Evolutionary conservation across 2,113 vertebrate genomes (phyloP).

Genomic region (Jacana jacana): DNA sequence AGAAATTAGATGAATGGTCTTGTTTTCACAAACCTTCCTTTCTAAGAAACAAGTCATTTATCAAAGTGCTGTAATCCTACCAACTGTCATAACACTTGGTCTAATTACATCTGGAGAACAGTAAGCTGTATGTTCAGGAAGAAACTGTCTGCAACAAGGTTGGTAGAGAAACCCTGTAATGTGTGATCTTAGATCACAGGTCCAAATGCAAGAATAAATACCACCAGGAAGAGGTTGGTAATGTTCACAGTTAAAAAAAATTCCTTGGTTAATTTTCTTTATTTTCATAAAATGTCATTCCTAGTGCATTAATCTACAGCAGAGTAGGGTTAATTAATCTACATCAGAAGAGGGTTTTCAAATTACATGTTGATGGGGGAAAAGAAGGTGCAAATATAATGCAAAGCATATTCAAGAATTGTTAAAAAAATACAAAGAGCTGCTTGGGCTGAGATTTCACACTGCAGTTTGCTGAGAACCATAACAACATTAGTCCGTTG

Average conservation of each 20-base stretch:
- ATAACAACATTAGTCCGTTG: background rate
- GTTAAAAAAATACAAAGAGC: background rate
- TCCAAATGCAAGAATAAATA: conserved; percentile 27
- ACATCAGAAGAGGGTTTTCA: background rate
- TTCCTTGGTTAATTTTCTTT: rapidly evolving
- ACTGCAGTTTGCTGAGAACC: background rate
- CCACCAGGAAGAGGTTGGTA: background rate
- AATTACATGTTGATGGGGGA: rapidly evolving
- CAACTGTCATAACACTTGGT: conserved; percentile 71
- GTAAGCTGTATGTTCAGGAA: conserved; percentile 52
- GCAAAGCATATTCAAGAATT: background rate
- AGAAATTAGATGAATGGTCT: conserved; percentile 38
- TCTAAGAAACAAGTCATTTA: conserved; percentile 71
- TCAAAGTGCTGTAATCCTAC: conserved; percentile 62
- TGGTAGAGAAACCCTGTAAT: background rate
- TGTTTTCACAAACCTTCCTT: conserved; percentile 59
- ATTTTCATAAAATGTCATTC: background rate
- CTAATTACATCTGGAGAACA: conserved; percentile 74
- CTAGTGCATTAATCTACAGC: background rate
- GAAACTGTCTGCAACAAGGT: conserved; percentile 42
- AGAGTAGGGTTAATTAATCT: background rate
- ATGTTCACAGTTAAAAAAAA: background rate
- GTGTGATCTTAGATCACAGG: conserved; percentile 5
- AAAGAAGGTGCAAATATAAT: background rate
- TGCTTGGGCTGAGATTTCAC: background rate